Base-by-base conservation (phyloP, 2,797 vertebrate genomes). In the Petrocephalus schoutedeni region DNA sequence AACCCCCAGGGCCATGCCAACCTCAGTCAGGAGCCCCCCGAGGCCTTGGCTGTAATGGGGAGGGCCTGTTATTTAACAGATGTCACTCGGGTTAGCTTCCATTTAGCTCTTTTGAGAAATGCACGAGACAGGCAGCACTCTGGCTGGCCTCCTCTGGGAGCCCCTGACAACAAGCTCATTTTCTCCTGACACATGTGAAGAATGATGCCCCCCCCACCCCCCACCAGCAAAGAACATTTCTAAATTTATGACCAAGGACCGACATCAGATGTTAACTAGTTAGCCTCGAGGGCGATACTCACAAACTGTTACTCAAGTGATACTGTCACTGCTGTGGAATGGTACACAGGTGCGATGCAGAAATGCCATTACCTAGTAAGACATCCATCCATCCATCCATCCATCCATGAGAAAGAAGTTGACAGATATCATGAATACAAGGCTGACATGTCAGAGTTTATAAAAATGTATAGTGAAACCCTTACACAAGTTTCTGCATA, bases 21-120 rank as follows among this genome's bases (percentile, higher is more conserved):
- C 88, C 64, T 77, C 49, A 59, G 64, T 86, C 61, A 86, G 53
- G 6, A 71, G 85, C 14, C 45, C 28, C 54, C 21, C 28, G 58
- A 36, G 54, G 51, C 36, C 61, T 32, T 10, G 12, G n/a, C 8
- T 12, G 3, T 28, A 71, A 86, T 54, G n/a, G 19, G 53, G n/a
- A 88, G 61, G 57, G 51, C 58, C 85, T 64, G 54, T 77, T 61
- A 21, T 82, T 57, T 61, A 82, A 82, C 54, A 32, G 54, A 88
- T 88, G 85, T 82, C 67, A 86, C 49, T 8, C 23, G 71, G 88
- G 84, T 21, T 19, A 77, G 32, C 53, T 58, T 45, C 19, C n/a
- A 36, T 86, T 86, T 49, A 59, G 84, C 41, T 36, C 28, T 59
- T 21, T 77, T 3, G 19, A n/a, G 51, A 86, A 88, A 19, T 86